Evolutionary conservation across 2,888 invertebrate genomes (phyloP), one percentile per base, ranked within the genome.

Genomic region (Allophyes oxyacanthae): DNA sequence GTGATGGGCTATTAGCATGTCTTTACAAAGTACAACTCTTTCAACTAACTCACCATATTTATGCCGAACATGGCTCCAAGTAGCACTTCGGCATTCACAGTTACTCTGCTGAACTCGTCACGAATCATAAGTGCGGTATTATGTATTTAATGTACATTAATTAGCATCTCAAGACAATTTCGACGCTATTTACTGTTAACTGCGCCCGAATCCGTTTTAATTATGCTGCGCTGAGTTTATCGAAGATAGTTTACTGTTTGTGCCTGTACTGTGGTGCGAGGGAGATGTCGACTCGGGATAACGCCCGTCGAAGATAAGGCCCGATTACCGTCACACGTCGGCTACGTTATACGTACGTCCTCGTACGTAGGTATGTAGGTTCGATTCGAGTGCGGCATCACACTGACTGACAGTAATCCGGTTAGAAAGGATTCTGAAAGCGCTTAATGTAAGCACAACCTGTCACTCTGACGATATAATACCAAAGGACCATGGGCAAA

Each of bases 81-180:
- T 28, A 51, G 45, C 33, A 65, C 25, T 59, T 51, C 36, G 33
- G 60, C 37, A 46, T 46, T 59, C 67, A 51, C 45, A 20, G 61
- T 34, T 42, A 59, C 67, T 43, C 42, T 34, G 37, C 45, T 51
- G 42, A 43, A 26, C 45, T 42, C 60, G 61, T 36, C 26, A 14
- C 67, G 67, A 51, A 60, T 66, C 41, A 50, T 26, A 63, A 59
- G 63, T 63, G 60, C 34, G 11, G 30, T 42, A 38, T 59, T 66
- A 59, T 59, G 60, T 46, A 14, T 9, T 41, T 45, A 42, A 56
- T 38, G 42, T 14, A 14, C 37, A 34, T 30, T 32, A 33, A 44
- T 44, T 62, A 30, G 38, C 58, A 36, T 64, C 26, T 64, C 20
- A 36, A 28, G 28, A 64, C 64, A 45, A 30, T 41, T 41, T 48